Evolutionary conservation across 1,140 invertebrate genomes (phyloP).

Genomic region (Drosophila sechellia): DNA sequence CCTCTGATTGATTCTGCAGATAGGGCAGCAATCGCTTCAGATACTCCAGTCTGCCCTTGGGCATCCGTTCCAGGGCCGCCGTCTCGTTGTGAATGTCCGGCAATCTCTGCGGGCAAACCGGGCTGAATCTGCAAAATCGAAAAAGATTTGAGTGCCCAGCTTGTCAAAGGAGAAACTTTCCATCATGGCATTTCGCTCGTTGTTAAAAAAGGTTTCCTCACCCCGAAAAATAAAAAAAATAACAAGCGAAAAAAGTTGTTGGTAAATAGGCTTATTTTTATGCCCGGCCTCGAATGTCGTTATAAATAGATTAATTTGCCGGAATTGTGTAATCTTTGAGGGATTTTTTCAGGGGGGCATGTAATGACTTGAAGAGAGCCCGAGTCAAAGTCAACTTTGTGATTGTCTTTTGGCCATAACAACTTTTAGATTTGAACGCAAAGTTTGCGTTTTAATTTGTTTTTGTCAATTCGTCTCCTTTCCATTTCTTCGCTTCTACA

Average conservation of each 20-base stretch:
- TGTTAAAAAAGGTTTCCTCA: slow-evolving; percentile 49
- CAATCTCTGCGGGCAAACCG: slow-evolving; percentile 95
- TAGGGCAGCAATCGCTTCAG: slow-evolving; percentile 93
- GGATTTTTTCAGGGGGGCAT: slow-evolving; percentile 1
- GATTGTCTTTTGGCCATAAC: slow-evolving; percentile 73
- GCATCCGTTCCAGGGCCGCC: slow-evolving; percentile 92
- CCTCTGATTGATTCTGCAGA: slow-evolving; percentile 96
- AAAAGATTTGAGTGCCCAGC: slow-evolving; percentile 43
- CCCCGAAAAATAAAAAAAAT: background rate
- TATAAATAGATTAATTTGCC: slow-evolving; percentile 82
- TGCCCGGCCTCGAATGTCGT: slow-evolving; percentile 64
- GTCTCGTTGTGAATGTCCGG: slow-evolving; percentile 93
- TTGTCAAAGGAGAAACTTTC: slow-evolving; percentile 50
- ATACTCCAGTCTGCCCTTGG: slow-evolving; percentile 93
- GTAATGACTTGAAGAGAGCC: slow-evolving; percentile 7
- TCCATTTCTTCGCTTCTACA: background rate
- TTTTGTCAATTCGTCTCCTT: slow-evolving; percentile 12
- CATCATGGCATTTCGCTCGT: slow-evolving; percentile 17
- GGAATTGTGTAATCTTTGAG: slow-evolving; percentile 72
- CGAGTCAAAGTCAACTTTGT: slow-evolving; percentile 47
- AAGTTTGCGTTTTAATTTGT: slow-evolving; percentile 72
- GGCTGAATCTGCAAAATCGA: slow-evolving; percentile 87
- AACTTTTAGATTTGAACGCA: slow-evolving; percentile 75
- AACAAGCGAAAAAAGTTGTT: slow-evolving; percentile 34
- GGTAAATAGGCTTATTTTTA: slow-evolving; percentile 71